Percentiles rank a stretch among this genome's conserved stretches.
phyloP scores from a whole-genome alignment of 2,888 invertebrate genomes.

The Euplexia lucipara region DNA sequence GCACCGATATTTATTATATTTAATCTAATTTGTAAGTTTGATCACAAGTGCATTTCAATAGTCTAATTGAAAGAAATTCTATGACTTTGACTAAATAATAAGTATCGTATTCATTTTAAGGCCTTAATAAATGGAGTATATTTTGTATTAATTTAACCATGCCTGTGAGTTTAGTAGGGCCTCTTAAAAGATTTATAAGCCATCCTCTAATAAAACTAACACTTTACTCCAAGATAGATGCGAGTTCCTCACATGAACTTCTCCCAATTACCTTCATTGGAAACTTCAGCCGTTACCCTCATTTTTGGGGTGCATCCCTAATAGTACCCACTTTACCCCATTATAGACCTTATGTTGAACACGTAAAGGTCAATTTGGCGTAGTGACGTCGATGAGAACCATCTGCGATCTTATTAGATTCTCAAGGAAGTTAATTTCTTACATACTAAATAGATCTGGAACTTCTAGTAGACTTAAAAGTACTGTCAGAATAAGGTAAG shows the following conservation, averaged over 20 bases:
- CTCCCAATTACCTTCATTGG: constrained; percentile 59
- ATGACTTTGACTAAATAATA: too few species aligned
- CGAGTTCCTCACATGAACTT: constrained; percentile 54
- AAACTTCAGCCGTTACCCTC: constrained; percentile 70
- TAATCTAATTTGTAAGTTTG: too few species aligned
- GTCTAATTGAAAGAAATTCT: too few species aligned
- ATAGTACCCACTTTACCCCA: constrained; percentile 45
- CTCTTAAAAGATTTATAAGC: constrained; percentile 7
- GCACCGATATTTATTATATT: too few species aligned
- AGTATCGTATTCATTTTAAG: too few species aligned
- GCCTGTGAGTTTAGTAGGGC: constrained; percentile 12
- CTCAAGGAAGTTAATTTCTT: constrained; percentile 62
- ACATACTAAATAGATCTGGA: constrained; percentile 54
- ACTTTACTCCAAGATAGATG: constrained; percentile 56
- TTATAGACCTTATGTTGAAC: constrained; percentile 27
- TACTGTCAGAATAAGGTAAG: constrained; percentile 8
- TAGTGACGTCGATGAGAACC: constrained; percentile 19
- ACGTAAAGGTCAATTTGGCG: constrained; percentile 29
- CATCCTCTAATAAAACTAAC: constrained; percentile 55
- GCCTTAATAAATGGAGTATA: too few species aligned
- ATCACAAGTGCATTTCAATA: too few species aligned
- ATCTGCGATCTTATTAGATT: constrained; percentile 63
- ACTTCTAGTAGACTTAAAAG: constrained; percentile 19
- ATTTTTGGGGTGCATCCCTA: constrained; percentile 74
- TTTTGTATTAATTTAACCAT: constrained; percentile 12